Base-by-base conservation (phyloP, 2,888 invertebrate species). In the Mantis religiosa region DNA sequence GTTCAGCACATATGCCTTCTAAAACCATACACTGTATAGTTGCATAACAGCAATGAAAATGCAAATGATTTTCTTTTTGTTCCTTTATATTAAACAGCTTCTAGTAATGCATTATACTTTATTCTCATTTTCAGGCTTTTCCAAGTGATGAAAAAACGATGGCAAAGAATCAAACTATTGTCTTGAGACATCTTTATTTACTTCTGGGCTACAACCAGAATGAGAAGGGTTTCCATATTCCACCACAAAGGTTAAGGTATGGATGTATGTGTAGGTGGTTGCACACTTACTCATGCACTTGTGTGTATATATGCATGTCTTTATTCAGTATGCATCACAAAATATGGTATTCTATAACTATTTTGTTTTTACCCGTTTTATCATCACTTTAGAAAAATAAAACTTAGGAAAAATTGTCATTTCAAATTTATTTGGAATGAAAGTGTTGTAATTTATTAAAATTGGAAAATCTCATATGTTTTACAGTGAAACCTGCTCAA, bases 181-280 rank as follows among this genome's bases (percentile, higher is more conserved):
- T 99, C 0, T 93, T 99, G 86, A 96, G 97, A 47, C 99, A 99
- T 93, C 94, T 99, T 89, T 98, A 98, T 93, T 94, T 98, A 30
- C 94, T 99, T 20, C 94, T 99, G 30, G 99, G 99, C 0, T 99
- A 98, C 93, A 98, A 98, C 93, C 97, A 97, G 91, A 96, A 96
- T 87, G 99, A 99, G 92, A 97, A 97, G 92, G 96, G 96, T 82
- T 98, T 99, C 92, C 98, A 98, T 92, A 95, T 98, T n/a, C 96
- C 98, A 8, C 98, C 99, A 0, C 96, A 96, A 88, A 96, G 96
- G 90, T 93, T 99, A 88, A 95, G 98, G 97, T 97, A 92, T 91
- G 30, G 4, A 82, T 82, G 25, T 27, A 3, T 27, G n/a, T n/a
- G 30, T 30, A 30, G 3, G 4, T 30, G 30, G 30, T 30, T 30